These are phyloP conservation scores for Bungarus multicinctus DNA, from an alignment of 2,113 vertebrate genomes.

Conservation along the genomic window DNA sequence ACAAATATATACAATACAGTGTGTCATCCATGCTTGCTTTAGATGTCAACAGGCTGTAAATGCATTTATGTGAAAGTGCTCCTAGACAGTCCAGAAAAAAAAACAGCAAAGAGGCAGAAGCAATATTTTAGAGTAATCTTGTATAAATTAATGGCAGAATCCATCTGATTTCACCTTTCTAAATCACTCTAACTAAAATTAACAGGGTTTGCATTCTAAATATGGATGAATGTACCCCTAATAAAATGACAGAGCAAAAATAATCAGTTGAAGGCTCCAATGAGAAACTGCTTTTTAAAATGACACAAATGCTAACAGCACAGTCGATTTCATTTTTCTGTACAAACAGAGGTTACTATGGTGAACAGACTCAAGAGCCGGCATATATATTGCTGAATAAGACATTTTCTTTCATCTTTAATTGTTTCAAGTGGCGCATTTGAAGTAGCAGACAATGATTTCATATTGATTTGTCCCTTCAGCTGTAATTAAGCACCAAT, in stretches of 20 bases:
- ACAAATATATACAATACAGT: not conserved
- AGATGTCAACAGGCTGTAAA: not conserved
- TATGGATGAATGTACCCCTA: not conserved
- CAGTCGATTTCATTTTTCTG: conserved; percentile 52
- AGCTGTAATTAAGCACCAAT: conserved; percentile 67
- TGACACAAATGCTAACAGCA: conserved; percentile 38
- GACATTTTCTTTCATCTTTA: conserved; percentile 74
- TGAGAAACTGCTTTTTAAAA: conserved; percentile 20
- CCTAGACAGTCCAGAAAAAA: not conserved
- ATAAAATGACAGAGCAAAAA: conserved; percentile 1
- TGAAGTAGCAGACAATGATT: conserved; percentile 55
- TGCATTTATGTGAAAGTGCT: not conserved
- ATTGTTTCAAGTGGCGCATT: conserved; percentile 59
- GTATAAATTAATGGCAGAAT: not conserved
- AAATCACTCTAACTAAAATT: not conserved
- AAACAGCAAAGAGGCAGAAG: not conserved
- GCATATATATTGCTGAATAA: conserved; percentile 44
- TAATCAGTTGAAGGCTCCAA: not conserved
- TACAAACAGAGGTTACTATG: conserved; percentile 73
- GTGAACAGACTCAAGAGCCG: conserved; percentile 45
- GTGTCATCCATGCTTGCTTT: not conserved
- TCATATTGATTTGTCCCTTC: conserved; percentile 60
- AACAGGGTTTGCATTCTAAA: not conserved
- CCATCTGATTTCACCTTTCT: not conserved
- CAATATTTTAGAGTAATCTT: not conserved